phyloP scores from a whole-genome alignment of 2,113 vertebrate species.

The Ceuthmochares aereus region DNA sequence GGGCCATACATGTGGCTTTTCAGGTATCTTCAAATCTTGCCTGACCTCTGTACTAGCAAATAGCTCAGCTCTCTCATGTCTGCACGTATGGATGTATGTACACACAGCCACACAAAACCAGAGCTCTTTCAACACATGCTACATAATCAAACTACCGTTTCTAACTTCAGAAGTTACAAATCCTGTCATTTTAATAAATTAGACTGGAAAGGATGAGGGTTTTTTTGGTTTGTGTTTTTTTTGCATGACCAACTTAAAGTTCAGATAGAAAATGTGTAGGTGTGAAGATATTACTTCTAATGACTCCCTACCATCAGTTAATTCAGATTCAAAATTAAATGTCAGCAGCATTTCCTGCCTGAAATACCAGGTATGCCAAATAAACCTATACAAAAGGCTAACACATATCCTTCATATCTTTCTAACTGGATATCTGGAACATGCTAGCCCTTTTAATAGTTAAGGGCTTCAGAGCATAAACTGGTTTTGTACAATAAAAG shows the following conservation, averaged over 20 bases:
- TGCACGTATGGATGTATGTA: fast-evolving
- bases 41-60: not conserved
- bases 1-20: not conserved
- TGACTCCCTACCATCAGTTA: not conserved
- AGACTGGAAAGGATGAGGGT: not conserved
- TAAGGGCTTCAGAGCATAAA: not conserved
- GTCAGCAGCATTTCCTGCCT: not conserved
- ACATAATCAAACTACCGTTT: not conserved
- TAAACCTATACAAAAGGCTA: not conserved
- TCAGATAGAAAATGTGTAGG: not conserved
- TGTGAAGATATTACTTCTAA: not conserved
- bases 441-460: not conserved
- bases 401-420: not conserved
- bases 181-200: not conserved
- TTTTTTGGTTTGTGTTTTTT: not conserved
- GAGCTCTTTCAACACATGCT: not conserved
- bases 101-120: not conserved
- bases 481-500: not conserved
- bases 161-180: not conserved
- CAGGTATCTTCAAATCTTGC: not conserved
- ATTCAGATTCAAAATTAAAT: not conserved
- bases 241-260: not conserved
- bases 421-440: not conserved
- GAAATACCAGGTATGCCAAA: not conserved
- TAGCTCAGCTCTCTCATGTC: fast-evolving